These are phyloP conservation scores for Champsocephalus esox DNA, from an alignment of 2,797 vertebrate genomes.

Conservation along the genomic window DNA sequence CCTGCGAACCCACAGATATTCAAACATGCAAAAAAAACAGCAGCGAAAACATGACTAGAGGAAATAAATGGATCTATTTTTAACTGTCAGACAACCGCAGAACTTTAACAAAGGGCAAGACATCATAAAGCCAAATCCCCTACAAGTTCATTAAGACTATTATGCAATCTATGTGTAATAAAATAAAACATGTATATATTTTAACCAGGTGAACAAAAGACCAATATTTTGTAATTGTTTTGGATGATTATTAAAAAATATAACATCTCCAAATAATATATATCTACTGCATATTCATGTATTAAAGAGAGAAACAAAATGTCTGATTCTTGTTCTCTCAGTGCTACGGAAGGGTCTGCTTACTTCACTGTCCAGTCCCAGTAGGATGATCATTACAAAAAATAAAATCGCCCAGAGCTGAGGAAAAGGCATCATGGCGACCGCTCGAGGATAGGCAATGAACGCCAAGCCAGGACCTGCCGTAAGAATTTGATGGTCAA, in stretches of 20 bases:
- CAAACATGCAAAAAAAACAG: not conserved
- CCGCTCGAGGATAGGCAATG: constrained; percentile 87
- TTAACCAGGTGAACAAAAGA: not conserved
- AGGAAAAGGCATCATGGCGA: constrained; percentile 88
- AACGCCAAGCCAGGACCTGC: constrained; percentile 88
- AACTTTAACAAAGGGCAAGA: not conserved
- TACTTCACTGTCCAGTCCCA: constrained; percentile 87
- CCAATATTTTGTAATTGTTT: not conserved
- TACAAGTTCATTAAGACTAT: not conserved
- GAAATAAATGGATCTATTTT: not conserved
- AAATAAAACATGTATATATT: not conserved
- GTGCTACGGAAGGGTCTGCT: not conserved
- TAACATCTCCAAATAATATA: not conserved
- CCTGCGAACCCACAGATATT: not conserved
- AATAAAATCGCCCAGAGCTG: constrained; percentile 87
- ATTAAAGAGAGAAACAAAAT: constrained; percentile 4
- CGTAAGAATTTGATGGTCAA: not conserved
- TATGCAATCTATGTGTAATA: not conserved
- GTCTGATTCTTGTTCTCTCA: constrained; percentile 3
- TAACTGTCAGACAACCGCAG: not conserved
- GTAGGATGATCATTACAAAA: constrained; percentile 87
- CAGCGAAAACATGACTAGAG: not conserved
- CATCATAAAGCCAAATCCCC: not conserved
- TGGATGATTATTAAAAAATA: not conserved
- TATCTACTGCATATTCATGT: not conserved